Evolutionary conservation across 2,888 invertebrate species (phyloP), one percentile per base, ranked within the genome.

Genomic region (Rotaria sp.): DNA sequence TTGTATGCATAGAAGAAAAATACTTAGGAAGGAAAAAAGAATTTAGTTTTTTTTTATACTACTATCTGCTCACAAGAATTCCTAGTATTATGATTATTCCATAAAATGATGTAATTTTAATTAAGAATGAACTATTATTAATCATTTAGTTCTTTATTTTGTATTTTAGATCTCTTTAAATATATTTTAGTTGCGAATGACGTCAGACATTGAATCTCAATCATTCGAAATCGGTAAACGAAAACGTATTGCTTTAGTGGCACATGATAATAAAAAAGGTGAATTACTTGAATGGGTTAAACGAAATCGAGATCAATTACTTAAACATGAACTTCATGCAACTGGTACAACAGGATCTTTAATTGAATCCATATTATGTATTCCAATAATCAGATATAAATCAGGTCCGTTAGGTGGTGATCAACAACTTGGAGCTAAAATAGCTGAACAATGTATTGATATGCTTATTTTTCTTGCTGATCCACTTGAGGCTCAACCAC

Each of bases 401-500:
- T 50, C 50, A 21, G 50, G 84, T 84, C 84, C 84, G 52, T 52
- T 84, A 52, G 84, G 55, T 35, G 84, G 84, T 45, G 55, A 84
- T 50, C 52, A 84, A 84, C 84, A 84, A 84, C 52, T 84, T n/a
- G 84, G 55, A 26, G 52, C 84, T 26, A 55, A 52, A 52, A 84
- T 45, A 21, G 55, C 84, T 50, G 80, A 80, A 18, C 80, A 80
- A 80, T 26, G 10, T 41, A 80, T 80, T 15, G 80, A 80, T 80
- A n/a, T 80, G 8, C n/a, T 80, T 26, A 80, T 80, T n/a, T 80
- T 80, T 80, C 4, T 80, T 26, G n/a, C 45, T 45, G 80, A 80
- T n/a, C 80, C 80, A 80, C 45, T 80, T 24, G 15, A 24, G n/a
- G 80, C 80, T 13, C 80, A 80, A 26, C 80, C 80, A 35, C 80